Percentiles rank a stretch among this genome's conserved stretches.
Conservation (phyloP, 2,113 vertebrate genomes). For the Gavia stellata region DNA sequence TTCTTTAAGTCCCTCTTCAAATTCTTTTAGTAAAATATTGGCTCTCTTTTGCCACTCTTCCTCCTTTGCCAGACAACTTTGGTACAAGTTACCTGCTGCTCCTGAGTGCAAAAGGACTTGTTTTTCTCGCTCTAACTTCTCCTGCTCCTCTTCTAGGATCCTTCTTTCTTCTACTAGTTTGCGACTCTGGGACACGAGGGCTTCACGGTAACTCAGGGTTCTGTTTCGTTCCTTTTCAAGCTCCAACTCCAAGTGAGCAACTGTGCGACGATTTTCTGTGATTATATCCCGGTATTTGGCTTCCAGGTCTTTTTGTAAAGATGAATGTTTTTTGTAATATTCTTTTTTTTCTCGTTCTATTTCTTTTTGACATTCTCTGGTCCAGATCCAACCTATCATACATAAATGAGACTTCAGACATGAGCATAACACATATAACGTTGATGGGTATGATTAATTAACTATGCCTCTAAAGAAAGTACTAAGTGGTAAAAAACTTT, state of each 20-base stretch:
- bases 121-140: slow-evolving; percentile 79
- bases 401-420: background rate
- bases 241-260: slow-evolving; percentile 85
- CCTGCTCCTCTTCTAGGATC: slow-evolving; percentile 79
- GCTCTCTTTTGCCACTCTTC: slow-evolving; percentile 80
- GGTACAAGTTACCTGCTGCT: slow-evolving; percentile 70
- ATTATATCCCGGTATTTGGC: slow-evolving; percentile 82
- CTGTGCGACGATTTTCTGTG: slow-evolving; percentile 77
- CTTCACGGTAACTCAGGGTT: slow-evolving; percentile 84
- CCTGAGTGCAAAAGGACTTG: slow-evolving; percentile 70
- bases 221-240: slow-evolving; percentile 89
- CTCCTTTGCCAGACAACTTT: slow-evolving; percentile 76
- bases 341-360: slow-evolving; percentile 80
- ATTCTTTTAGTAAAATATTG: slow-evolving; percentile 72
- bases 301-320: slow-evolving; percentile 81
- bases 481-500: background rate
- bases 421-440: background rate
- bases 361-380: slow-evolving; percentile 88
- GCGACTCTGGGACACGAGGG: slow-evolving; percentile 86
- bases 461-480: background rate
- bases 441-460: background rate
- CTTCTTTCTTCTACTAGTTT: slow-evolving; percentile 85
- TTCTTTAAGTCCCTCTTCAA: slow-evolving; percentile 82
- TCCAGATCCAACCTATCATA: slow-evolving; percentile 93
- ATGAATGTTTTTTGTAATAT: slow-evolving; percentile 70